Percentiles rank a stretch among this genome's conserved stretches.
These are phyloP conservation scores for Lophotis ruficrista DNA, from an alignment of 2,113 vertebrate genomes.

Conservation along the genomic window DNA sequence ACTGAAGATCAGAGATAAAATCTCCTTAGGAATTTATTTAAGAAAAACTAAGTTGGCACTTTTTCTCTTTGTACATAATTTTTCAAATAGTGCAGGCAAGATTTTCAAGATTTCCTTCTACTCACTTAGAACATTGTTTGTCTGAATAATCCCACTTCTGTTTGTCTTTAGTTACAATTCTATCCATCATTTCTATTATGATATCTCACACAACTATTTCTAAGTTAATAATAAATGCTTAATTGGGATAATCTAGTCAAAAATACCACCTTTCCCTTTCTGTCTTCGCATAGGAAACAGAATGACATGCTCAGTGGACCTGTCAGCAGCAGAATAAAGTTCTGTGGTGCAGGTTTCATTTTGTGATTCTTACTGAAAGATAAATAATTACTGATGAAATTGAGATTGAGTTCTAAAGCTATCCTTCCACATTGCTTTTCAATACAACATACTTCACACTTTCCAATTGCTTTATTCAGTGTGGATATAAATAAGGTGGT, in stretches of 20 bases:
- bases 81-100: background rate
- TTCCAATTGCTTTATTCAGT: background rate
- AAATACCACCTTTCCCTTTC: background rate
- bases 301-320: background rate
- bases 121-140: background rate
- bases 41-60: background rate
- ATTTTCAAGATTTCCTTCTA: background rate
- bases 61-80: background rate
- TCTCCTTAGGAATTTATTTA: background rate
- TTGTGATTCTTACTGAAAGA: background rate
- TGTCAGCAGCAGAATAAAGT: background rate
- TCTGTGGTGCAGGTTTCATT: background rate
- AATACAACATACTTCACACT: background rate
- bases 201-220: background rate
- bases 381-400: background rate
- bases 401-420: background rate
- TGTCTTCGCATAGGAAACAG: background rate
- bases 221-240: background rate
- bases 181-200: background rate
- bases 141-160: background rate
- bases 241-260: background rate
- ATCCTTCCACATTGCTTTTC: background rate
- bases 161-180: background rate
- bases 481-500: background rate
- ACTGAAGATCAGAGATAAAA: background rate